These are phyloP conservation scores for Capitulum mitella DNA, from an alignment of 2,888 invertebrate species.

Conservation along the genomic window DNA sequence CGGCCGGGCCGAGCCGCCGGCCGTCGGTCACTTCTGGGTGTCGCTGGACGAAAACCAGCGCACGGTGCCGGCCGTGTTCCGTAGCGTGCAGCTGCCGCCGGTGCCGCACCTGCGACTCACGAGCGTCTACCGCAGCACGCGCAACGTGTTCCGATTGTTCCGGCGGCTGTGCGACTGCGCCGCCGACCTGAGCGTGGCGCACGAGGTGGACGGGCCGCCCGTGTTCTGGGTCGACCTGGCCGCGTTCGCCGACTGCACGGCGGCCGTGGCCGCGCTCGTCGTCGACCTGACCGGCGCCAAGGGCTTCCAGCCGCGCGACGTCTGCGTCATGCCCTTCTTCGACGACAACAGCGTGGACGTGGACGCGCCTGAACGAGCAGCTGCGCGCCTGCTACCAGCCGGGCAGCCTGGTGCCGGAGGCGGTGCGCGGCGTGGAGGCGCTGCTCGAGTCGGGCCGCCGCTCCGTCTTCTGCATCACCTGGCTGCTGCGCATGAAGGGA, in stretches of 20 bases:
- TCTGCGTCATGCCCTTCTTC: slow-evolving; percentile 20
- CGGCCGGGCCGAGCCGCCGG: background rate
- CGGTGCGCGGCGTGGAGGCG: slow-evolving; percentile 16
- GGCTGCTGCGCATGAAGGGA: slow-evolving; percentile 22
- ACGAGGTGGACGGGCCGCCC: slow-evolving; percentile 5
- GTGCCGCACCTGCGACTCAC: slow-evolving; percentile 21
- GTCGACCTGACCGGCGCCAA: slow-evolving; percentile 22
- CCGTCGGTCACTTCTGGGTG: slow-evolving; percentile 21
- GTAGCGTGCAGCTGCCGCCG: background rate
- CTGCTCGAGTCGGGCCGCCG: background rate
- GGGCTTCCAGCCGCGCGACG: slow-evolving; percentile 10
- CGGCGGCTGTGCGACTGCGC: slow-evolving; percentile 6
- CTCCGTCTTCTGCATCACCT: slow-evolving; percentile 14
- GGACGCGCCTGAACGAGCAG: slow-evolving; percentile 2
- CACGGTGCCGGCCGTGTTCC: slow-evolving; percentile 19
- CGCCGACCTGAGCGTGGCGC: slow-evolving; percentile 14
- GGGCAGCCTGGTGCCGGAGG: slow-evolving; percentile 17
- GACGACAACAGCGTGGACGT: slow-evolving; percentile 22
- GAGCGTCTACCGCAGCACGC: slow-evolving; percentile 20
- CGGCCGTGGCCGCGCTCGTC: slow-evolving; percentile 6
- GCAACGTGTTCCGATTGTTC: slow-evolving; percentile 20
- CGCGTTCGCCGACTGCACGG: background rate
- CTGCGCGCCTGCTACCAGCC: slow-evolving; percentile 5
- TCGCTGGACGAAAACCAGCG: slow-evolving; percentile 22
- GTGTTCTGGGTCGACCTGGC: slow-evolving; percentile 21